phyloP scores from a whole-genome alignment of 1,140 invertebrate species.

The Musca domestica region DNA sequence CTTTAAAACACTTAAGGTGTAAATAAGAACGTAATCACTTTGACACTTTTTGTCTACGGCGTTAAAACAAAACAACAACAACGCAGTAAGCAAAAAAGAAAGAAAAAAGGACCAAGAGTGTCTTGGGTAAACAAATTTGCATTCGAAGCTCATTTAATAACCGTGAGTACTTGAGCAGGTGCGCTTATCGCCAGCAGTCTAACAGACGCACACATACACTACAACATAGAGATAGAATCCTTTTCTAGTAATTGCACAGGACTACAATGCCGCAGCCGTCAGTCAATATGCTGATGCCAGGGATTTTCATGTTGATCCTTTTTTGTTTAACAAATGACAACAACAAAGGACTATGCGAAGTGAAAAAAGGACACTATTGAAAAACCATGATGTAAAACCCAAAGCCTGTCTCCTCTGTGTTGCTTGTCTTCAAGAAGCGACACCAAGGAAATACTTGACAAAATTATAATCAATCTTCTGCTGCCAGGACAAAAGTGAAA shows the following conservation, averaged over 20 bases:
- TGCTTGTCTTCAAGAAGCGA: background rate
- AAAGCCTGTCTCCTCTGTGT: background rate
- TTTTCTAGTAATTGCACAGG: background rate
- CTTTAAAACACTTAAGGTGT: slow-evolving; percentile 21
- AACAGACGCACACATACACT: background rate
- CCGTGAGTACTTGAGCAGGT: slow-evolving; percentile 27
- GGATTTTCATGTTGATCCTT: slow-evolving; percentile 21
- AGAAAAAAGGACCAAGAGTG: background rate
- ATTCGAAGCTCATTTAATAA: slow-evolving; percentile 13
- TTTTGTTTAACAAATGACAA: background rate
- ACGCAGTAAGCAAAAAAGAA: background rate
- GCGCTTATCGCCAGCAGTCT: background rate
- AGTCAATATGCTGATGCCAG: slow-evolving; percentile 27
- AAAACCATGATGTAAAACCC: background rate
- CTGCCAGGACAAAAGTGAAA: background rate
- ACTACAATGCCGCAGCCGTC: slow-evolving; percentile 2
- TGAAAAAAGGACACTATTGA: too few species aligned
- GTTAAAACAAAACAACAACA: too few species aligned
- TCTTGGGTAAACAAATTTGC: slow-evolving; percentile 9
- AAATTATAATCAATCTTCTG: slow-evolving; percentile 19
- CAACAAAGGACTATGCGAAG: too few species aligned
- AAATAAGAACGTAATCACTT: slow-evolving; percentile 1
- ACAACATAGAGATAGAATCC: too few species aligned
- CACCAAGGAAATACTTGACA: background rate
- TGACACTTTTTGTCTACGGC: slow-evolving; percentile 4